These are phyloP conservation scores for Dendrocincla tyrannina DNA, from an alignment of 2,797 vertebrate species.

Conservation along the genomic window DNA sequence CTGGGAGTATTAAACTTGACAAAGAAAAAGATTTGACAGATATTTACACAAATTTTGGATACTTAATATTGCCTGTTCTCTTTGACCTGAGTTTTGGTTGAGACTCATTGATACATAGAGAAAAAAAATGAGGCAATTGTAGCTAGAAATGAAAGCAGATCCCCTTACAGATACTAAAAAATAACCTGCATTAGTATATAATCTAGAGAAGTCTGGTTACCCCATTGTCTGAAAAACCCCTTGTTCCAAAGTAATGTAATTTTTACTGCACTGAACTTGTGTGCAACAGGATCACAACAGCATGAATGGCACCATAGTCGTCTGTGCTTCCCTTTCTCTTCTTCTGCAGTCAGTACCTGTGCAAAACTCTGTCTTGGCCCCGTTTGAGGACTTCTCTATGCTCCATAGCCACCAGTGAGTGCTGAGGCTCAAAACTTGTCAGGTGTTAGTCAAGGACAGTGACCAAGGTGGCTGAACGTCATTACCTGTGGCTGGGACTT, in stretches of 20 bases:
- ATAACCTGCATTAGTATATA: not conserved
- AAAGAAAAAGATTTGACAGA: not conserved
- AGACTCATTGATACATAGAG: fast-evolving
- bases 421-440: not conserved
- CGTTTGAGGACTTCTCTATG: fast-evolving
- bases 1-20: not conserved
- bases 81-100: not conserved
- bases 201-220: not conserved
- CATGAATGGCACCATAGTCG: fast-evolving
- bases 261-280: not conserved
- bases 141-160: not conserved
- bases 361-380: not conserved
- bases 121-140: not conserved
- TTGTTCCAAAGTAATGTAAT: not conserved
- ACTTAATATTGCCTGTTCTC: not conserved
- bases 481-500: not conserved
- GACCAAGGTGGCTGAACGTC: not conserved
- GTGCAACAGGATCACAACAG: not conserved
- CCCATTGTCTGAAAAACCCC: not conserved
- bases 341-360: not conserved
- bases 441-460: not conserved
- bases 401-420: fast-evolving
- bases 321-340: not conserved
- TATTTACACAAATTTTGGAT: not conserved
- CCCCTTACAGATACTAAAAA: not conserved